Evolutionary conservation across 2,888 invertebrate genomes (phyloP), one percentile per base, ranked within the genome.

Genomic region (Platypus cylindrus): DNA sequence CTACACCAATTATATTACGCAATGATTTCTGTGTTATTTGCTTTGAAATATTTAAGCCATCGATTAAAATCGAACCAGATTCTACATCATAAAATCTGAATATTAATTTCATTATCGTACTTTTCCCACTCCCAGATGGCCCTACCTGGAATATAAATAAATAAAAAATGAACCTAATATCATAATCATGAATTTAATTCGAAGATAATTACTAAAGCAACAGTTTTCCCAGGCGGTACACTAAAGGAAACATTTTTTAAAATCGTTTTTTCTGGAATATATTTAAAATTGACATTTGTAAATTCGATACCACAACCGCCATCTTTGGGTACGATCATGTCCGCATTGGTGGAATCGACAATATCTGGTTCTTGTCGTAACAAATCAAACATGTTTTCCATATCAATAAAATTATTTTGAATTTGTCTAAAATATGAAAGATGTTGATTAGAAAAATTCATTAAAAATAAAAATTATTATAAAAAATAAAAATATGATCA

Each of bases 341-440:
- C 72, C 5, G 93, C 90, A 34, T 82, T 79, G 0, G 80, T 74
- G 0, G 77, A 75, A 63, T 97, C 93, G 3, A 75, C 68, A 15
- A 95, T 76, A 66, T 97, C 94, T 34, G 82, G 75, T 27, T 83
- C 75, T 53, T 90, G 87, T 23, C 81, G 73, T 52, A 98, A 68
- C 42, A 98, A 63, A 48, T 95, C 94, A 58, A 97, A 91, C 97
- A 98, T 95, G 61, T 97, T 97, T 63, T 98, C 97, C 97, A 97
- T 97, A 56, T 98, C 97, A 12, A 97, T 79, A 55, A 98, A 97
- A 55, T 93, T 89, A 66, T 87, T 90, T 58, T 97, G 97, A 39
- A 97, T 94, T 36, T 89, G 85, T 55, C 95, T 89, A 34, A 28
- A 46, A n/a, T n/a, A 44, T n/a, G 8, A 14, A 20, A 8, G n/a